Base-by-base conservation (phyloP, 2,797 vertebrate genomes). In the Pagetopsis macropterus region DNA sequence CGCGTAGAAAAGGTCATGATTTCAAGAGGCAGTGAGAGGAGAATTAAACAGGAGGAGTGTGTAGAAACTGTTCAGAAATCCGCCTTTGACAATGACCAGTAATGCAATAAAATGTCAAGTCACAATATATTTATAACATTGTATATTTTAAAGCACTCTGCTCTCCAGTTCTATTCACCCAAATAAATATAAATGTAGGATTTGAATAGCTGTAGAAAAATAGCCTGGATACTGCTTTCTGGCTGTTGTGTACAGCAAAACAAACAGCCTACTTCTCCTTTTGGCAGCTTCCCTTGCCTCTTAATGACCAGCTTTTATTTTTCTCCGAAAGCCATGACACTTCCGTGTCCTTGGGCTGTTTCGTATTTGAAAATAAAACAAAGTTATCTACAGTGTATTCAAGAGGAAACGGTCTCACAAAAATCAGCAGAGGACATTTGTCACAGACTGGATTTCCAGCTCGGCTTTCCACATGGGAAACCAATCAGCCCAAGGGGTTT, bases 251-350 rank as follows among this genome's bases (percentile, higher is more conserved):
- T 52, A 62, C 23, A 79, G 72, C 66, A 83, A 86, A 84, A 79
- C 78, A 84, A 86, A 75, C 72, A 62, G 16, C 56, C 41, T 2
- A 91, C 91, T 92, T 92, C 91, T 92, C 70, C 78, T 91, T 93
- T 92, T 87, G 56, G 16, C 57, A 75, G 88, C 86, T 92, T 89
- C 85, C 82, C 68, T 73, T 65, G 82, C 2, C 55, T 75, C 51
- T 65, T 74, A 79, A 63, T 83, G 65, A 52, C 61, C 75, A 71
- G 41, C 40, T 9, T 49, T 67, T 70, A 59, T 7, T 59, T 72
- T n/a, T 58, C 52, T 49, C 14, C 48, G 37, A 37, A n/a, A 57
- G 72, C 51, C 5, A 33, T 46, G 44, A 78, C 49, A 88, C 91
- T 91, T 92, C 91, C 84, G 74, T 82, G 78, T 88, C 76, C 82